Percentiles rank a stretch among this genome's conserved stretches.
Conservation (phyloP, 30 jellyfish, hydroid and myxozoan genomes). For the Turritopsis rubra region DNA sequence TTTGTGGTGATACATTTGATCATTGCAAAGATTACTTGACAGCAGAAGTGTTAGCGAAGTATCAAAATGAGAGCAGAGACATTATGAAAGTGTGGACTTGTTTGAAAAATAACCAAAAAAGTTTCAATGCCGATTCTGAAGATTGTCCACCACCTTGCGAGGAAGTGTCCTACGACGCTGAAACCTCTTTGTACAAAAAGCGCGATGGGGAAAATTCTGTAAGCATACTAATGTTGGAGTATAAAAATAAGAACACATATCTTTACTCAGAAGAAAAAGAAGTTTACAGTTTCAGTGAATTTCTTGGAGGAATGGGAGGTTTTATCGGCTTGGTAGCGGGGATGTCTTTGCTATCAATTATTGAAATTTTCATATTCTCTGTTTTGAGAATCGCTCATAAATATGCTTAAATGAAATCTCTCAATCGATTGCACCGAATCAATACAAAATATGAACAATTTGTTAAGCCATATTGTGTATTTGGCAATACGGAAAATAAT, state of each 20-base stretch:
- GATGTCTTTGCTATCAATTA: slow-evolving; percentile 1
- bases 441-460: too few species aligned
- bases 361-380: not conserved
- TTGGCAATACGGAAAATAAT: too few species aligned
- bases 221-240: not conserved
- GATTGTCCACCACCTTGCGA: slow-evolving; percentile 11
- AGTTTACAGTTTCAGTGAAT: not conserved
- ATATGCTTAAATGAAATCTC: slow-evolving; percentile 3
- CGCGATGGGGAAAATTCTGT: not conserved
- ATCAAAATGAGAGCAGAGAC: not conserved
- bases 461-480: too few species aligned
- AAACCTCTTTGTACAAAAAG: not conserved
- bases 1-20: slow-evolving; percentile 1
- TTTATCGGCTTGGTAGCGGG: slow-evolving; percentile 6
- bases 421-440: too few species aligned
- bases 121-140: not conserved
- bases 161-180: not conserved
- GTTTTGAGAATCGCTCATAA: not conserved
- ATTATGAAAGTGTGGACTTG: not conserved
- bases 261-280: not conserved
- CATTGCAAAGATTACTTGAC: not conserved
- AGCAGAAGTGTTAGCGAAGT: not conserved
- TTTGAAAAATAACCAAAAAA: not conserved
- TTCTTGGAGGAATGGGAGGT: not conserved
- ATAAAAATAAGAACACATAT: not conserved